A percentile compares a stretch with the other conserved stretches of the same genome.
These are phyloP conservation scores for Dufourea novaeangliae DNA, from an alignment of 1,140 invertebrate species.

Conservation along the genomic window DNA sequence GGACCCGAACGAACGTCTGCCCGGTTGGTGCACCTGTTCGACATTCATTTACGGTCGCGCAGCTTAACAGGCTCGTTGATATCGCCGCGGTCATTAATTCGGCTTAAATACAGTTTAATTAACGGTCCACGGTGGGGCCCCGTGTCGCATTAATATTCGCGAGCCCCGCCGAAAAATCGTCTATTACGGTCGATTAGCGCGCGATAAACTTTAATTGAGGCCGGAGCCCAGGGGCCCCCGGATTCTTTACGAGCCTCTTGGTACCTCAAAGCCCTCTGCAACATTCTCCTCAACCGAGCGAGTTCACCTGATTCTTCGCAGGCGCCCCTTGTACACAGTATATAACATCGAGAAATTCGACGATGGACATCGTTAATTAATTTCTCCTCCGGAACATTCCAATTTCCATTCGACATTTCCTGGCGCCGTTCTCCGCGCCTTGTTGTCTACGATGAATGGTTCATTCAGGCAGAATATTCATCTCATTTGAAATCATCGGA, in stretches of 20 bases:
- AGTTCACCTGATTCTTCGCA: no score
- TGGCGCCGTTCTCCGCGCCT: no score
- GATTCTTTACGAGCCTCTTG: background rate
- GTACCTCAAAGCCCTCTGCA: no score
- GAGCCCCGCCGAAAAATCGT: constrained; percentile 32
- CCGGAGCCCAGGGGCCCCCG: background rate
- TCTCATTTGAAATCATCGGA: no score
- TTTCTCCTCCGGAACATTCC: no score
- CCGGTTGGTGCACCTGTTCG: constrained; percentile 58
- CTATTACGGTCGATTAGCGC: constrained; percentile 17
- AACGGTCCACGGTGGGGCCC: constrained; percentile 34
- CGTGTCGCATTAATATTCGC: constrained; percentile 37
- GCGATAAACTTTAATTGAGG: constrained; percentile 43
- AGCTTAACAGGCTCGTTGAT: constrained; percentile 59
- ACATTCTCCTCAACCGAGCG: no score
- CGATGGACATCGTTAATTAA: no score
- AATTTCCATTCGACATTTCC: no score
- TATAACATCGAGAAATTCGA: no score
- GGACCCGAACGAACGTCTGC: constrained; percentile 27
- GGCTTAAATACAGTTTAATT: constrained; percentile 65
- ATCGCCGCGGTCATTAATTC: constrained; percentile 60
- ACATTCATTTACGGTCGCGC: constrained; percentile 58
- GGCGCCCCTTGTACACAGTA: no score
- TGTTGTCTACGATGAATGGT: no score
- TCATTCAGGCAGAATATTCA: no score